Evolutionary conservation across 2,888 invertebrate genomes (phyloP).

Genomic region (Cantharis flavilabris): DNA sequence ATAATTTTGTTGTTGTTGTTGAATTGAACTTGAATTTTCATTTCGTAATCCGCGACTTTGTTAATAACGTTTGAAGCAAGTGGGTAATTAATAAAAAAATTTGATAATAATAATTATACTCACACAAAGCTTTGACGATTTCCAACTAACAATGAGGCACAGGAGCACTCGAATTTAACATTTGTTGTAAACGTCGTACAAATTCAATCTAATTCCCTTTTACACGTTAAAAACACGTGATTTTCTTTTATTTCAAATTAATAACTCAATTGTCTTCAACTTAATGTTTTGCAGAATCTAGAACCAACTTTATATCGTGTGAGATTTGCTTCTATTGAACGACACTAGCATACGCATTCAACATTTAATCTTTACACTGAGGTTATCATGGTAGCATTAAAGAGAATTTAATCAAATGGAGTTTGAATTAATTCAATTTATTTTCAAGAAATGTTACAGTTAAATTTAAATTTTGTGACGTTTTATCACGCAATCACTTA

Average conservation of each 20-base stretch:
- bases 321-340: neutral
- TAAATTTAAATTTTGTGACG: neutral
- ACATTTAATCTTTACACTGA: neutral
- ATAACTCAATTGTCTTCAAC: neutral
- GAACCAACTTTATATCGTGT: neutral
- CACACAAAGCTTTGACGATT: neutral
- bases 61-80: neutral
- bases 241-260: neutral
- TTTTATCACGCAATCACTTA: neutral
- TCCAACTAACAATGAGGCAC: neutral
- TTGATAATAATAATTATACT: neutral
- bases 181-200: neutral
- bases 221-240: neutral
- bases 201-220: neutral
- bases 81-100: neutral
- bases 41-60: no score
- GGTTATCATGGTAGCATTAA: neutral
- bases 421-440: neutral
- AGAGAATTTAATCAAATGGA: neutral
- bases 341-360: neutral
- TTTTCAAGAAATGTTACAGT: neutral
- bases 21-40: no score
- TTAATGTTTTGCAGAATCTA: neutral
- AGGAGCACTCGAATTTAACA: neutral
- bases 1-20: no score